A percentile compares a stretch with the other conserved stretches of the same genome.
These are phyloP conservation scores for Motacilla tschutschensis DNA, from an alignment of 2,113 vertebrate genomes.

Conservation along the genomic window DNA sequence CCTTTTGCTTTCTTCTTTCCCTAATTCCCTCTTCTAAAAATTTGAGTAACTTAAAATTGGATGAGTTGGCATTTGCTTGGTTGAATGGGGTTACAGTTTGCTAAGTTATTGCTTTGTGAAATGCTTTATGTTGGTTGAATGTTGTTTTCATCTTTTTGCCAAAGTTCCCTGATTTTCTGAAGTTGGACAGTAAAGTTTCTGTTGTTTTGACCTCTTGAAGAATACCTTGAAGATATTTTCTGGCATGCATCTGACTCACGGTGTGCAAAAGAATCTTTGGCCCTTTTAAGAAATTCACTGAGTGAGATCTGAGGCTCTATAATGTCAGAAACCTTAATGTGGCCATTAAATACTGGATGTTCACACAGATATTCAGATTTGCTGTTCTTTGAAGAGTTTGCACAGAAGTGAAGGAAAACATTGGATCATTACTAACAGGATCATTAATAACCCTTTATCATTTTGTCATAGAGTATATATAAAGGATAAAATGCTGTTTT, in stretches of 20 bases:
- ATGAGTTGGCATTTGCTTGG: background rate
- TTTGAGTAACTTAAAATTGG: rapidly evolving
- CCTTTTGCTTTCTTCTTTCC: background rate
- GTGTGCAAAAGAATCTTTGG: background rate
- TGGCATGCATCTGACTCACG: background rate
- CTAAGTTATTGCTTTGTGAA: background rate
- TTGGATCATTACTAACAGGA: background rate
- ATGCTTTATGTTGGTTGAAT: background rate
- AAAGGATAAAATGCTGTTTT: background rate
- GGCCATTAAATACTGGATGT: background rate
- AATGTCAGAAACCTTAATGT: background rate
- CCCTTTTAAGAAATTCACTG: background rate
- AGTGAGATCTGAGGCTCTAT: background rate
- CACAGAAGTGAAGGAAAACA: background rate
- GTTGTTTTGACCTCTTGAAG: background rate
- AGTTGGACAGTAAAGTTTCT: background rate
- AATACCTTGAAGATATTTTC: background rate
- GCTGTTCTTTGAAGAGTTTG: background rate
- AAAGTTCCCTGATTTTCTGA: background rate
- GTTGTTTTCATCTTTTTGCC: background rate
- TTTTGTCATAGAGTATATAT: background rate
- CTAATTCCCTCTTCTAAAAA: background rate
- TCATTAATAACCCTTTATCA: background rate
- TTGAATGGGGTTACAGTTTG: background rate
- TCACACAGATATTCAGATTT: background rate